phyloP scores from a whole-genome alignment of 2,888 invertebrate genomes.

The Laothoe populi region DNA sequence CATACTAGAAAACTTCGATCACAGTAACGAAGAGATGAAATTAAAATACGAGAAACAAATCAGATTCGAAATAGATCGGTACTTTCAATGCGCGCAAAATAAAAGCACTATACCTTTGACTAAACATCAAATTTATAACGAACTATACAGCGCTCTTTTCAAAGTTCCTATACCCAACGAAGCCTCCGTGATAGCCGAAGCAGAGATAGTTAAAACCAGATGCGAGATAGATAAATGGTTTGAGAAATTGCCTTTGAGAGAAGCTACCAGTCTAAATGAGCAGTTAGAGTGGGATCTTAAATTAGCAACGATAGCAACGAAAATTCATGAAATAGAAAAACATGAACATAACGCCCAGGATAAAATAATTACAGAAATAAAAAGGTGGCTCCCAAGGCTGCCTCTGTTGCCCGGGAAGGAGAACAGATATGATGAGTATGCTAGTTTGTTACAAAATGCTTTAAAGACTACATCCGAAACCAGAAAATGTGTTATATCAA shows the following conservation, averaged over 20 bases:
- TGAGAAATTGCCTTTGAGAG: conserved; percentile 53
- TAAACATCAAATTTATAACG: conserved; percentile 58
- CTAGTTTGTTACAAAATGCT: conserved; percentile 45
- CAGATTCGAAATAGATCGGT: conserved; percentile 54
- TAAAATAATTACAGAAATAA: conserved; percentile 56
- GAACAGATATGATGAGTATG: conserved; percentile 43
- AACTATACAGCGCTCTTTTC: conserved; percentile 57
- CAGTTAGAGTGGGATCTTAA: conserved; percentile 57
- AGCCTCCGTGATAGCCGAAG: conserved; percentile 51
- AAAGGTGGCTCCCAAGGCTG: conserved; percentile 59
- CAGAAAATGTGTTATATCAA: conserved; percentile 51
- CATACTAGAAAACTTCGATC: conserved; percentile 67
- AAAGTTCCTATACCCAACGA: conserved; percentile 59
- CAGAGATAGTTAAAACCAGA: conserved; percentile 64
- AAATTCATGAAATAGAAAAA: conserved; percentile 60
- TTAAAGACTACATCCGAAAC: conserved; percentile 50
- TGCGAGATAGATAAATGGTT: conserved; percentile 65
- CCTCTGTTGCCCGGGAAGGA: conserved; percentile 48
- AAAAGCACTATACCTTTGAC: conserved; percentile 52
- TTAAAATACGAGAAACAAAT: conserved; percentile 54
- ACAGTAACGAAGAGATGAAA: conserved; percentile 53
- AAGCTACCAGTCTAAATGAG: conserved; percentile 44
- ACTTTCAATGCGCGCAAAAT: conserved; percentile 50
- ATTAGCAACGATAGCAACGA: conserved; percentile 54
- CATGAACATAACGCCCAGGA: conserved; percentile 43